Conservation (phyloP, 2,797 vertebrate genomes). For the Cetoscarus ocellatus region DNA sequence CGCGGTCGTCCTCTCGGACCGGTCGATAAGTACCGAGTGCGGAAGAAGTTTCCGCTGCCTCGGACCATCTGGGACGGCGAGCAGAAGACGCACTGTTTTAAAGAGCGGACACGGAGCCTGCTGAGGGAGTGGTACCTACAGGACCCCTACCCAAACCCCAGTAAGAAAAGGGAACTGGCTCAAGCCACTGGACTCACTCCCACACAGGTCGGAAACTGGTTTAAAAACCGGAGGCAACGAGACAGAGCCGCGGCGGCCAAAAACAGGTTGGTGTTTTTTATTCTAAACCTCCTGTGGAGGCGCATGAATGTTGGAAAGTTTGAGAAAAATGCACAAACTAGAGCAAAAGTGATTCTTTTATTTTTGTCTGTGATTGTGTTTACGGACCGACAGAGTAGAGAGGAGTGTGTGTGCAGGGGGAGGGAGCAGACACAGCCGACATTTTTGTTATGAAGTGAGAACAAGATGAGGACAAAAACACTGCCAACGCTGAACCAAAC, state of each 20-base stretch:
- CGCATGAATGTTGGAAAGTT: neutral
- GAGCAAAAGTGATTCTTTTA: neutral
- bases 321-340: neutral
- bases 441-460: constrained; percentile 71
- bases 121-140: constrained; percentile 99
- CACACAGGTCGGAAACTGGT: constrained; percentile 99
- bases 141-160: constrained; percentile 99
- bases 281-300: neutral
- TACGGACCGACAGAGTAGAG: constrained; percentile 12
- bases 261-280: constrained; percentile 92
- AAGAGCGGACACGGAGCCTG: constrained; percentile 98
- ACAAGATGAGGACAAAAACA: constrained; percentile 32
- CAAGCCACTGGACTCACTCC: constrained; percentile 99
- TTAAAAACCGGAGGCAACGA: constrained; percentile 99
- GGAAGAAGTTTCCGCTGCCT: constrained; percentile 99
- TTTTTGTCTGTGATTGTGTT: constrained; percentile 10
- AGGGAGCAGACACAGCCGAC: constrained; percentile 66
- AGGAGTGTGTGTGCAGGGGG: constrained; percentile 29
- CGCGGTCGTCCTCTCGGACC: constrained; percentile 97
- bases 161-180: constrained; percentile 99
- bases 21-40: constrained; percentile 99
- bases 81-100: constrained; percentile 99
- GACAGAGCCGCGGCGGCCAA: constrained; percentile 99
- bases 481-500: neutral
- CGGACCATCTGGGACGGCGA: constrained; percentile 99